These are phyloP conservation scores for Etheostoma perlongum DNA, from an alignment of 2,797 vertebrate species.

Conservation along the genomic window DNA sequence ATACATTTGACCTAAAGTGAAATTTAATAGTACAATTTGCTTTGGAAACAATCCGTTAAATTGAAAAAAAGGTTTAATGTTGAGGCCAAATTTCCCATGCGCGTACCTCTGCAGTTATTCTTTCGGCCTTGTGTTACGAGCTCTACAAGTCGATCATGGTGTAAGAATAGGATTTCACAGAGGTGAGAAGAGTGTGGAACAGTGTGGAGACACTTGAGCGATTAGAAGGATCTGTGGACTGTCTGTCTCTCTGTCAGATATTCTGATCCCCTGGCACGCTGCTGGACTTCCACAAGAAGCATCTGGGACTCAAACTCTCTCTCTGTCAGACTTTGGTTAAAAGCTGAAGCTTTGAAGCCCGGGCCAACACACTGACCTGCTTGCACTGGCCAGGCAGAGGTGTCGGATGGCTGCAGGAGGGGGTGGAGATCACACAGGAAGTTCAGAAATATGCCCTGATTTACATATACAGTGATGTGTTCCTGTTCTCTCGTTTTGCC, in stretches of 20 bases:
- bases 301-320: constrained; percentile 49
- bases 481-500: background rate
- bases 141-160: constrained; percentile 5
- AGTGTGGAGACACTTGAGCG: background rate
- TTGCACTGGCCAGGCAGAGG: constrained; percentile 23
- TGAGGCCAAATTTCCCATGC: background rate
- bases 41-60: background rate
- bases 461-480: constrained; percentile 20
- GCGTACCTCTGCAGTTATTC: constrained; percentile 7
- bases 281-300: constrained; percentile 44
- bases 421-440: constrained; percentile 39
- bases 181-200: constrained; percentile 14
- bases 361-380: constrained; percentile 56
- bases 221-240: background rate
- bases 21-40: background rate
- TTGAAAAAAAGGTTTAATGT: background rate
- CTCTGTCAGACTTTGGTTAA: constrained; percentile 41
- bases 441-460: constrained; percentile 47
- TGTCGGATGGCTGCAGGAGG: constrained; percentile 24
- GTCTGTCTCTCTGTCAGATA: constrained; percentile 29
- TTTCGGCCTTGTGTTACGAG: background rate
- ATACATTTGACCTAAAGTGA: background rate
- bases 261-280: constrained; percentile 27
- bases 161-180: constrained; percentile 21
- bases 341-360: constrained; percentile 58